Conservation (phyloP, 2,113 vertebrate genomes). For the Piaya cayana region DNA sequence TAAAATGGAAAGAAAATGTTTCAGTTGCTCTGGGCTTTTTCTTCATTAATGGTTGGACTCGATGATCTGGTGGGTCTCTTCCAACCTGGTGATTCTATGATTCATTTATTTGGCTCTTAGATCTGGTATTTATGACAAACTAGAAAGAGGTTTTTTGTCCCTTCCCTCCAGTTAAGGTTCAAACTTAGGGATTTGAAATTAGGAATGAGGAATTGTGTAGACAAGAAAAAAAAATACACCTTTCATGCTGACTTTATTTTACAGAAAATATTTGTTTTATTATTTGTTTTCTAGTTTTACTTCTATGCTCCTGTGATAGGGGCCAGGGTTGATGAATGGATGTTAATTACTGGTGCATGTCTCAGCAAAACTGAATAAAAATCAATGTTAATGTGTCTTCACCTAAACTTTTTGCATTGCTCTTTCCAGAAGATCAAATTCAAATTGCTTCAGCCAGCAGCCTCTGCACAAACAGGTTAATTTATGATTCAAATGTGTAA, state of each 20-base stretch:
- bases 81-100: no score
- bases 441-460: neutral
- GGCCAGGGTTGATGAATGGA: neutral
- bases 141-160: neutral
- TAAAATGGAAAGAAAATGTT: neutral
- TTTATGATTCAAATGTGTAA: conserved; percentile 18
- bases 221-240: neutral
- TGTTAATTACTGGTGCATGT: neutral
- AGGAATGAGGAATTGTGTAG: neutral
- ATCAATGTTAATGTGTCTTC: conserved; percentile 21
- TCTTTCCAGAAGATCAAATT: neutral
- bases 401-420: conserved; percentile 36
- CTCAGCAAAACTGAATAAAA: conserved; percentile 31
- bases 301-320: neutral
- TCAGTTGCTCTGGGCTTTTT: neutral
- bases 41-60: no score
- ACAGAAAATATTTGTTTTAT: neutral
- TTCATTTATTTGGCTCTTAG: neutral
- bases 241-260: neutral
- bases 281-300: neutral
- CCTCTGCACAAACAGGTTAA: conserved; percentile 11
- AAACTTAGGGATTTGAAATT: neutral
- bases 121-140: neutral
- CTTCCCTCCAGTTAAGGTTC: neutral
- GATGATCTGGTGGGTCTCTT: no score